These are phyloP conservation scores for Planococcus citri DNA, from an alignment of 1,140 invertebrate genomes.

Conservation along the genomic window DNA sequence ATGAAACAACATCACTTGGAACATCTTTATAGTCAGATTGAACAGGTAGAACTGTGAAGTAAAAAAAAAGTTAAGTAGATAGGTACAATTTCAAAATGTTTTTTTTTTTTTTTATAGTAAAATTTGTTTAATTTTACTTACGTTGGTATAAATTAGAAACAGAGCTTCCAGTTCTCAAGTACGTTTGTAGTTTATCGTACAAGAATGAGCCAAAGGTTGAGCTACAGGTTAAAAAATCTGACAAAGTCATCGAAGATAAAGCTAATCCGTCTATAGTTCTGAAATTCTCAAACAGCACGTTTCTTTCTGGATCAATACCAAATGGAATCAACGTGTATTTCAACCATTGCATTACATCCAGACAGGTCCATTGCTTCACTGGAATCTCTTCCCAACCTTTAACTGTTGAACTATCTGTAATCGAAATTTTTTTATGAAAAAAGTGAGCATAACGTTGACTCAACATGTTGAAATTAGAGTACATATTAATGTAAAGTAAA, in stretches of 20 bases:
- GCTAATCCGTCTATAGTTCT: background rate
- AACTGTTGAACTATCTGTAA: background rate
- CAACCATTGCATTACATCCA: background rate
- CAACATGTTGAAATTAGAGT: too few species aligned
- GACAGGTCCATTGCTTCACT: constrained; percentile 3
- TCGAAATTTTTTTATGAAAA: too few species aligned
- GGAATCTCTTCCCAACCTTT: constrained; percentile 13
- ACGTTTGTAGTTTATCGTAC: constrained; percentile 7
- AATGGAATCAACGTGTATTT: constrained; percentile 11
- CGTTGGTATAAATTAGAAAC: constrained; percentile 15
- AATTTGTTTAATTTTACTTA: constrained; percentile 4
- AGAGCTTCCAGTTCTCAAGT: background rate
- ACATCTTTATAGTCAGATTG: constrained; percentile 10
- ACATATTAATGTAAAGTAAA: too few species aligned
- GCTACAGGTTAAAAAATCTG: constrained; percentile 1
- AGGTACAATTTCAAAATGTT: too few species aligned
- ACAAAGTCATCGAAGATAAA: constrained; percentile 13
- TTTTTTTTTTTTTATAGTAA: too few species aligned
- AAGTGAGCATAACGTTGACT: too few species aligned
- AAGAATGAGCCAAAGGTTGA: constrained; percentile 12
- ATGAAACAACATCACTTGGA: constrained; percentile 12
- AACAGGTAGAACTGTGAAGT: background rate
- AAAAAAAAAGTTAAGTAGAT: too few species aligned
- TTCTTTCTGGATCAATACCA: constrained; percentile 13
- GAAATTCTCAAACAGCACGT: background rate